Evolutionary conservation across 2,797 vertebrate species (phyloP).

Genomic region (Hippopotamyrus pictus): DNA sequence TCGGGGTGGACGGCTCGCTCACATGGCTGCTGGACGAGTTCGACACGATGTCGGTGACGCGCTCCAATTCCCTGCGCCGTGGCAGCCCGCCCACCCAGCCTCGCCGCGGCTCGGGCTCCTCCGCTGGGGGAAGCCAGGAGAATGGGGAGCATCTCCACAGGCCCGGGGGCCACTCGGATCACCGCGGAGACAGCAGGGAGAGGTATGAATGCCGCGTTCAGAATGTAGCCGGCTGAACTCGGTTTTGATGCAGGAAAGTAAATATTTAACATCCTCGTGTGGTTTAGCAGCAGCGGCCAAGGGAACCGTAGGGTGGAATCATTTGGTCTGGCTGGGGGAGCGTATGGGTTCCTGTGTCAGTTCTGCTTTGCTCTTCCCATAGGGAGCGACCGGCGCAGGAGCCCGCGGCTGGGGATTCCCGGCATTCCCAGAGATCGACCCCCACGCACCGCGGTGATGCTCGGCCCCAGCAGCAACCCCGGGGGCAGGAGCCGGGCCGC

Average conservation of each 20-base stretch:
- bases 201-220: conserved; percentile 12
- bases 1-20: conserved; percentile 76
- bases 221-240: not conserved
- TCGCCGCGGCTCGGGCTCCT: conserved; percentile 50
- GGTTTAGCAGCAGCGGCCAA: not conserved
- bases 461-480: conserved; percentile 65
- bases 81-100: conserved; percentile 75
- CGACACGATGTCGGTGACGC: conserved; percentile 87
- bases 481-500: conserved; percentile 68
- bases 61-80: conserved; percentile 84
- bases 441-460: conserved; percentile 45
- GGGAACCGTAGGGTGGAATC: not conserved
- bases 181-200: conserved; percentile 47
- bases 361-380: not conserved
- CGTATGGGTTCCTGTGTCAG: not conserved
- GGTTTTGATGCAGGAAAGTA: not conserved
- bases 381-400: conserved; percentile 51
- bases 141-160: conserved; percentile 59
- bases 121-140: conserved; percentile 51
- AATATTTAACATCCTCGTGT: not conserved
- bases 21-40: conserved; percentile 89
- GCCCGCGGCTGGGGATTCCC: conserved; percentile 37
- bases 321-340: not conserved
- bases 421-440: conserved; percentile 36
- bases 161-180: conserved; percentile 48